Evolutionary conservation across 2,113 vertebrate genomes (phyloP), one percentile per base, ranked within the genome.

Genomic region (Bungarus multicinctus): DNA sequence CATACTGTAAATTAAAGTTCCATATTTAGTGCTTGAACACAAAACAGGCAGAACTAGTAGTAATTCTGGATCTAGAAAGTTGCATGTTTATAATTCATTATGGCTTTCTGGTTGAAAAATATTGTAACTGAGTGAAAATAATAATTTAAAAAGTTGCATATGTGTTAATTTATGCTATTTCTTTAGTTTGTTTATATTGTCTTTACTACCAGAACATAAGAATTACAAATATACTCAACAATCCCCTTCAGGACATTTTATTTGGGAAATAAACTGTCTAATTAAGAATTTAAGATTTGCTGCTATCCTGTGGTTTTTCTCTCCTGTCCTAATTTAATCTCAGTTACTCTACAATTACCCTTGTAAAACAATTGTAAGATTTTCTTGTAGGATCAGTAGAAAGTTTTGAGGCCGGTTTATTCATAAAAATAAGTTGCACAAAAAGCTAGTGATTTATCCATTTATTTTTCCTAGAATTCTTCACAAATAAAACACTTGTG

Each of bases 391-490:
- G 85, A 91, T 30, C 39, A 47, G 45, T 7, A 74, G 11, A 27
- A 89, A 30, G 18, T 8, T 23, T 5, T 34, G 69, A 50, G n/a
- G 53, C 30, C 18, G 16, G 54, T 85, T 92, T 81, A 39, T 54
- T 90, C n/a, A 86, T 50, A 25, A 54, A 81, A 87, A 69, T 39
- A 93, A 57, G 39, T 90, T 27, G 23, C 87, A 92, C 87, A 88
- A 54, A 87, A 45, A 53, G 4, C 12, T 45, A 93, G 45, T 64
- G 55, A 64, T 53, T 87, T 93, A 87, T 64, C 45, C 45, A 86
- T 93, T 93, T 93, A 93, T 93, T 93, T 93, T 87, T 60, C 81
- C 89, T 93, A 60, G 81, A 64, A 50, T 87, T 89, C 81, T 90
- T 39, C 64, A 85, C 50, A 92, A 81, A 89, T 34, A 88, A 43